Evolutionary conservation across 2,888 invertebrate genomes (phyloP), one percentile per base, ranked within the genome.

Genomic region (Idaea biselata): DNA sequence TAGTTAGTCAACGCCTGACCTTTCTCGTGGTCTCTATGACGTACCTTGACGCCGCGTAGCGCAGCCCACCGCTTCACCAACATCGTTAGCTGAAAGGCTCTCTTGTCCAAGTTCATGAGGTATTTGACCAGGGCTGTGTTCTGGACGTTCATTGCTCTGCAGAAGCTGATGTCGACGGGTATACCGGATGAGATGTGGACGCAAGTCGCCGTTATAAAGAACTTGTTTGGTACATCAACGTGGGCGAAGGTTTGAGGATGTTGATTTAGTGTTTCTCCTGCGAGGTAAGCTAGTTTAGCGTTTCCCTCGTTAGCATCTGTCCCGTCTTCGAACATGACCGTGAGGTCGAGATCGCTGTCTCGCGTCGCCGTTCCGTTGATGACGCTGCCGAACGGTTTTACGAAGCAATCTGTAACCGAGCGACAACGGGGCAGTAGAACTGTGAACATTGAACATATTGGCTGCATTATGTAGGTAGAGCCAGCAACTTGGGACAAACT

Each of bases 31-130:
- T 32, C 32, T 8, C 55, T 33, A 1, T 5, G 55, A 6, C 53
- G 25, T 0, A 44, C 55, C 16, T 60, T 62, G 14, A 66, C 8
- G 2, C 55, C 16, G 31, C 60, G 62, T 11, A 62, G 5, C 59
- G 54, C 55, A 1, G 66, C 63, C 66, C 66, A 66, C 17, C 60
- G 53, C 59, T 60, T 66, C 8, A 63, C 59, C 31, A 63, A 53
- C 44, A 55, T 31, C 0, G 53, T 53, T 16, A 67, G 55, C 1
- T 67, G 17, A 16, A 44, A 60, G 14, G 60, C 59, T 18, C 62
- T 32, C 0, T 62, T 18, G 55, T 66, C 63, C 6, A 62, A 6
- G 14, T 25, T 54, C 44, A 66, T 33, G 6, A 63, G n/a, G 54
- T 66, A 60, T 0, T 31, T 57, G 5, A 59, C n/a, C 1, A 63